Conservation (phyloP, 2,888 invertebrate species). For the Lepidocyrtoides sp. region DNA sequence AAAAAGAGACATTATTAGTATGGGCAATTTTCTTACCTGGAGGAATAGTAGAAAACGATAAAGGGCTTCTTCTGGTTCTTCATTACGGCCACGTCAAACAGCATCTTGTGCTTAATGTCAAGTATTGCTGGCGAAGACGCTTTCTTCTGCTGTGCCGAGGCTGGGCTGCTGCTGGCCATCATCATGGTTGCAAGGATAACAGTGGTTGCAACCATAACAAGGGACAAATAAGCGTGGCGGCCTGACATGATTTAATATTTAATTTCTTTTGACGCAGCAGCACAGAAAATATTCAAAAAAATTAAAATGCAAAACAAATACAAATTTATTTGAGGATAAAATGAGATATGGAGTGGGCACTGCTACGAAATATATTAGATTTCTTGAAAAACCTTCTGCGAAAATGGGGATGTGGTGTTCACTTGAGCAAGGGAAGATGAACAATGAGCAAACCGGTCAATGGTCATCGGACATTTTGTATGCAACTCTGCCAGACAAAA, state of each 20-base stretch:
- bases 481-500: not conserved
- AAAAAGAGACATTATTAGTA: not conserved
- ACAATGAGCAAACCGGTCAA: conserved; percentile 56
- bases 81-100: conserved; percentile 78
- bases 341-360: not conserved
- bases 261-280: not conserved
- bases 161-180: not conserved
- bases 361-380: not conserved
- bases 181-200: conserved; percentile 17
- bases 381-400: not conserved
- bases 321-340: no score
- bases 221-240: conserved; percentile 55
- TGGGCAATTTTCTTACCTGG: conserved; percentile 65
- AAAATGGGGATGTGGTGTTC: conserved; percentile 28
- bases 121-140: conserved; percentile 57
- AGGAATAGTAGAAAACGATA: conserved; percentile 80
- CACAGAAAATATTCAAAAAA: not conserved
- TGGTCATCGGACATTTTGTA: conserved; percentile 66
- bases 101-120: conserved; percentile 70
- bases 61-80: conserved; percentile 78
- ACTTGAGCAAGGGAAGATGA: conserved; percentile 53
- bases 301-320: not conserved
- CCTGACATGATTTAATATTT: conserved; percentile 19
- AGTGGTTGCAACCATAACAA: not conserved
- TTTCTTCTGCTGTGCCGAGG: conserved; percentile 30